Evolutionary conservation across 2,113 vertebrate species (phyloP), one percentile per base, ranked within the genome.

Genomic region (Dendrocopos noguchii): DNA sequence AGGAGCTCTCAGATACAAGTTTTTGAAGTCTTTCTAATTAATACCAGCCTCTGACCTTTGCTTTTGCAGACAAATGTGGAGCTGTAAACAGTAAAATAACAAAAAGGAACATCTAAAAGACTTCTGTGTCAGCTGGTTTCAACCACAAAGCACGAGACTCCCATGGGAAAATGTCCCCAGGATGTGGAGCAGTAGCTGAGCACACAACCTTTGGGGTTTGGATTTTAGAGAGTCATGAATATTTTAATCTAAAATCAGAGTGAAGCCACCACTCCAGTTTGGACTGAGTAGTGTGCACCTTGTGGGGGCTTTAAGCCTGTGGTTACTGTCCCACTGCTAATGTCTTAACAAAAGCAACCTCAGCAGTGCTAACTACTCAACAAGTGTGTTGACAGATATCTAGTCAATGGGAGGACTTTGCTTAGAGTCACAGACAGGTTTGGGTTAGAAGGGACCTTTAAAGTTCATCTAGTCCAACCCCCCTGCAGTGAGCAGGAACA

Each of bases 321-420:
- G 39, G 8, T 53, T 68, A 13, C 33, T 47, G 47, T 36, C 28
- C 39, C 34, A 52, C 33, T 52, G 10, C 21, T 11, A 10, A 9
- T 31, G 17, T n/a, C 39, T 36, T 28, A 25, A 36, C 31, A 65
- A 53, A 64, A 14, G 2, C 34, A 60, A 4, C 8, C 31, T 56
- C 0, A 0, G 6, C 50, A 34, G 47, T 19, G 42, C 17, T 21
- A 79, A 31, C 17, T 8, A 0, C 31, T 14, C 36, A 59, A 29
- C 33, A 61, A 47, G 28, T 0, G 3, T n/a, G 3, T 29, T 24
- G n/a, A 46, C 8, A 44, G 66, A 33, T 28, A 15, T 46, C 24
- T 31, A 39, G 18, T 39, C 34, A 50, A 17, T 1, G 1, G 29
- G 7, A 88, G 13, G 12, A 53, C 25, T 7, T 67, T 73, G 52